phyloP scores from a whole-genome alignment of 2,113 vertebrate species.

The Petroica traversi region DNA sequence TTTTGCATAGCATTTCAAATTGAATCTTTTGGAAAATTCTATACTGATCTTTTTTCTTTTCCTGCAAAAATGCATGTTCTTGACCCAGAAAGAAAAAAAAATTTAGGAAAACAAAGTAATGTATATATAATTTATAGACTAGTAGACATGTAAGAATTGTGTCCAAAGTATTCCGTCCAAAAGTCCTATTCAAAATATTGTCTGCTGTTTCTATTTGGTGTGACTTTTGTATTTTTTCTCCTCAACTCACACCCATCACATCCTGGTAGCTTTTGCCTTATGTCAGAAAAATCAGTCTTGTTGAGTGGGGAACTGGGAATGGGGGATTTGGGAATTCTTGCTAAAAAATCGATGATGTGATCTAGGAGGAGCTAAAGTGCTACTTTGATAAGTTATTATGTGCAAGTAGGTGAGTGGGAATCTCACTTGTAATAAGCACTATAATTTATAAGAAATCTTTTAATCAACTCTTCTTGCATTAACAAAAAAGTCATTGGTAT shows the following conservation, averaged over 20 bases:
- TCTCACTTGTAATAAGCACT: not conserved
- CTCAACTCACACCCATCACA: accelerated
- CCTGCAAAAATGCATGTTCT: not conserved
- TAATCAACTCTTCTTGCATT: not conserved
- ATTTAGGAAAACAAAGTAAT: not conserved
- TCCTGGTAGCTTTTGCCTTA: not conserved
- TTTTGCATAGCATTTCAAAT: not conserved
- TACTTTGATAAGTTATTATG: not conserved
- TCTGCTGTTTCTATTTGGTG: not conserved
- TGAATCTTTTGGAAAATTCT: not conserved
- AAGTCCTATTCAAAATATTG: not conserved
- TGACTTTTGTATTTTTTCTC: not conserved
- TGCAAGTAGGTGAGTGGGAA: not conserved
- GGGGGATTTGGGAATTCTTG: not conserved
- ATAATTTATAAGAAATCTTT: not conserved
- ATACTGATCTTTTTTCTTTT: not conserved
- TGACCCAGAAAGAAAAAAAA: not conserved
- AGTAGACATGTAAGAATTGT: not conserved
- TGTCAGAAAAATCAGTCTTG: not conserved
- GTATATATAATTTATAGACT: not conserved
- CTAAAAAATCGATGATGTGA: not conserved
- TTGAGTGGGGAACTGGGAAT: not conserved
- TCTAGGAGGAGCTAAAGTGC: not conserved
- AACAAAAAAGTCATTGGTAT: not conserved
- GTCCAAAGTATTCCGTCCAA: not conserved